These are phyloP conservation scores for Oxygymnocypris stewartii DNA, from an alignment of 2,113 vertebrate species.

Conservation along the genomic window DNA sequence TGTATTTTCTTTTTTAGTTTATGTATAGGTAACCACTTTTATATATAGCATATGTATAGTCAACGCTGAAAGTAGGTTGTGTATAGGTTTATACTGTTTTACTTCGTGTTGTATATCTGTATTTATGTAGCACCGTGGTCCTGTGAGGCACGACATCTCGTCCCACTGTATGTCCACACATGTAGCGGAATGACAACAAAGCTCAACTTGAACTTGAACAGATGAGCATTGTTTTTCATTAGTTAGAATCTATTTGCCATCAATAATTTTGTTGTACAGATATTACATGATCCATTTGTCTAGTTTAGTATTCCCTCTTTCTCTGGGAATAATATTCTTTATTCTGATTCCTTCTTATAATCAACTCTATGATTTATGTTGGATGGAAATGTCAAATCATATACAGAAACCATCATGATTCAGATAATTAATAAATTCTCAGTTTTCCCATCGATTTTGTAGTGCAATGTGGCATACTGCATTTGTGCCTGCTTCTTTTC, in stretches of 20 bases:
- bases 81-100: too few species aligned
- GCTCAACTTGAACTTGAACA: too few species aligned
- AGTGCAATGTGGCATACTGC: not conserved
- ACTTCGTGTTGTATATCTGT: too few species aligned
- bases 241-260: not conserved
- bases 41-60: too few species aligned
- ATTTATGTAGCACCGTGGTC: too few species aligned
- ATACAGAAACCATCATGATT: not conserved
- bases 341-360: not conserved
- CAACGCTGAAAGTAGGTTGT: too few species aligned
- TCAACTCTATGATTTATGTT: not conserved
- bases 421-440: not conserved
- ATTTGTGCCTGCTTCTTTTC: not conserved
- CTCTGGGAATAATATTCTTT: conserved; percentile 1
- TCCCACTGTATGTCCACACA: too few species aligned
- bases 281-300: not conserved
- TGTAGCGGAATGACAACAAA: too few species aligned
- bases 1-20: too few species aligned
- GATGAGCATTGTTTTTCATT: conserved; percentile 7
- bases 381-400: not conserved
- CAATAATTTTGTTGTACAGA: not conserved
- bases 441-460: not conserved
- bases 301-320: not conserved
- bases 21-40: too few species aligned
- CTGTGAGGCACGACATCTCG: too few species aligned